Evolutionary conservation across 2,797 vertebrate genomes (phyloP).

Genomic region (Dermochelys coriacea): DNA sequence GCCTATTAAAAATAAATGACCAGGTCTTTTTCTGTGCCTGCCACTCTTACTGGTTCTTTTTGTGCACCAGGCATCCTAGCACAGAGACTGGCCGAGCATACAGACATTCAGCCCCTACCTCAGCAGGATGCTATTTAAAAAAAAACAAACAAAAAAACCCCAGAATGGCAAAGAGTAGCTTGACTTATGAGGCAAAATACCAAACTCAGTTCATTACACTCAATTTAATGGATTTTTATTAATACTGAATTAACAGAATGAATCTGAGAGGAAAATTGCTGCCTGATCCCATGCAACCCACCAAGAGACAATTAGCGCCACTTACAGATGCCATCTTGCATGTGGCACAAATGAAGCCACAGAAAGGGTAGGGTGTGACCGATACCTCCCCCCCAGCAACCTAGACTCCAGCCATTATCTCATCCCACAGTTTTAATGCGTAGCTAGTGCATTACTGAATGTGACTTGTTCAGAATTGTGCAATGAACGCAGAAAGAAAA

Average conservation of each 20-base stretch:
- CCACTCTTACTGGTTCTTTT: not conserved
- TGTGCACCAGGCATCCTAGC: not conserved
- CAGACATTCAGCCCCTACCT: not conserved
- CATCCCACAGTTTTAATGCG: rapidly evolving
- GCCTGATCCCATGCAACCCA: not conserved
- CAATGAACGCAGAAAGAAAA: not conserved
- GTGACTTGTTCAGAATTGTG: not conserved
- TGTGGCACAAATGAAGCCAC: not conserved
- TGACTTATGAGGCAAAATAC: not conserved
- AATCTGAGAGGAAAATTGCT: not conserved
- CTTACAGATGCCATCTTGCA: not conserved
- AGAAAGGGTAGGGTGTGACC: not conserved
- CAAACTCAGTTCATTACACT: not conserved
- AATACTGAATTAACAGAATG: not conserved
- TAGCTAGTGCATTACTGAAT: rapidly evolving
- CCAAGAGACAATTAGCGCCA: rapidly evolving
- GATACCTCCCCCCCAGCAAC: not conserved
- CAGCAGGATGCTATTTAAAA: rapidly evolving
- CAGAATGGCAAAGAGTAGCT: not conserved
- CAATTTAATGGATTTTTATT: not conserved
- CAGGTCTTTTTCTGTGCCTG: conserved; percentile 14
- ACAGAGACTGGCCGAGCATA: not conserved
- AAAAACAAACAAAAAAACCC: not conserved
- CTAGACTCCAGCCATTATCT: rapidly evolving
- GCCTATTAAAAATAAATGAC: conserved; percentile 10